Conservation (phyloP, 2,797 vertebrate genomes). For the Capromys pilorides region DNA sequence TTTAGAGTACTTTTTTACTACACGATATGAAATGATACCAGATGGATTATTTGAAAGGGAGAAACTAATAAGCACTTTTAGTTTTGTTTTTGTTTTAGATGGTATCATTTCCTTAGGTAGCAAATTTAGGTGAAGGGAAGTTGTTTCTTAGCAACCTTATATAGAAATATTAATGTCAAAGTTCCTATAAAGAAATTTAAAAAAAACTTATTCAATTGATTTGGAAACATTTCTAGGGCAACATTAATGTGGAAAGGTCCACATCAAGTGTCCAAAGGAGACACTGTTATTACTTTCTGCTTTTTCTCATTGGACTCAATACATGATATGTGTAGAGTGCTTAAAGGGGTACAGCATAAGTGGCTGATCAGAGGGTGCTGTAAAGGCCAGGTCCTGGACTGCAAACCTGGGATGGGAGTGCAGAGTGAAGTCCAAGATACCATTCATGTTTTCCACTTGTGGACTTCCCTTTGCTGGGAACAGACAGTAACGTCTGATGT, state of each 20-base stretch:
- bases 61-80: neutral
- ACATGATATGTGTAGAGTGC: neutral
- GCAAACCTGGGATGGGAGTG: neutral
- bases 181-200: no score
- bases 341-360: neutral
- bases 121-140: neutral
- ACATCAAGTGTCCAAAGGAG: neutral
- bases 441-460: neutral
- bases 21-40: neutral
- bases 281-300: neutral
- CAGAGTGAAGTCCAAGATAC: neutral
- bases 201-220: neutral
- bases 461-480: conserved; percentile 39
- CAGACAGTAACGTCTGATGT: conserved; percentile 11
- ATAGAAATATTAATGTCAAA: neutral
- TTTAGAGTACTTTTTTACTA: neutral
- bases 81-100: conserved; percentile 21
- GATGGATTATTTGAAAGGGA: neutral
- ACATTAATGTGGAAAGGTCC: neutral
- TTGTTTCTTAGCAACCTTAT: neutral
- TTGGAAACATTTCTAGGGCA: neutral
- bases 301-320: neutral
- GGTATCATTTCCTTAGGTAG: conserved; percentile 38
- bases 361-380: neutral
- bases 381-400: neutral